Conservation (phyloP, 2,888 invertebrate species). For the Leistus spinibarbis region DNA sequence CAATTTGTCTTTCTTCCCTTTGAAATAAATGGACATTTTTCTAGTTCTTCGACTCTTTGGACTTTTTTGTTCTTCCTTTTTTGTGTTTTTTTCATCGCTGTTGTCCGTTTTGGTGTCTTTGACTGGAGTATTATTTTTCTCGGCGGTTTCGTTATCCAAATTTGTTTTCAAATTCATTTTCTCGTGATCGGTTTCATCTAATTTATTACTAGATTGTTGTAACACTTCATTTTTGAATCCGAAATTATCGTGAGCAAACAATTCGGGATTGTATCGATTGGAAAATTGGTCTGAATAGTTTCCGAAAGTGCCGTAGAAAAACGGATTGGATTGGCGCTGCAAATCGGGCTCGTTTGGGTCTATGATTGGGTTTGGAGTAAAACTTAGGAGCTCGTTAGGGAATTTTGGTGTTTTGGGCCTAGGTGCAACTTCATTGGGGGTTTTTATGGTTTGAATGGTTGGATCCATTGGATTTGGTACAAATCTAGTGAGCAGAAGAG, state of each 20-base stretch:
- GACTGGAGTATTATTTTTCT: not conserved
- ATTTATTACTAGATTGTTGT: slow-evolving; percentile 16
- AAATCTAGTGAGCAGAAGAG: not conserved
- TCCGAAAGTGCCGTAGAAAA: slow-evolving; percentile 51
- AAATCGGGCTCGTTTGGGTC: not conserved
- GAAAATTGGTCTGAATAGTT: slow-evolving; percentile 50
- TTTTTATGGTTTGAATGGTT: not conserved
- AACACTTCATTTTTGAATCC: slow-evolving; percentile 28
- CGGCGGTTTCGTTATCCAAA: slow-evolving; percentile 20
- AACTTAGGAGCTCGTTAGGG: slow-evolving; percentile 39
- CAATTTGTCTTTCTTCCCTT: slow-evolving; percentile 53
- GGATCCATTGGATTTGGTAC: not conserved
- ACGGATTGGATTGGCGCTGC: slow-evolving; percentile 46
- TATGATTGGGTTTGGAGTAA: slow-evolving; percentile 13
- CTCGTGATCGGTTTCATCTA: slow-evolving; percentile 25
- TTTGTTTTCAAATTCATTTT: slow-evolving; percentile 25
- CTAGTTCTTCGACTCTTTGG: slow-evolving; percentile 53
- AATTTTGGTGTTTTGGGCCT: slow-evolving; percentile 33
- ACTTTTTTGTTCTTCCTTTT: slow-evolving; percentile 44
- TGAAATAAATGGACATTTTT: slow-evolving; percentile 59
- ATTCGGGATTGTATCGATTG: slow-evolving; percentile 51
- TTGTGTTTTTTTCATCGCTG: slow-evolving; percentile 39
- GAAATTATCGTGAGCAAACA: slow-evolving; percentile 27
- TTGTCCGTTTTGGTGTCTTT: slow-evolving; percentile 42
- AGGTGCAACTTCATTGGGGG: slow-evolving; percentile 27